Evolutionary conservation across 2,888 invertebrate species (phyloP), one percentile per base, ranked within the genome.

Genomic region (Trachelus stipa): DNA sequence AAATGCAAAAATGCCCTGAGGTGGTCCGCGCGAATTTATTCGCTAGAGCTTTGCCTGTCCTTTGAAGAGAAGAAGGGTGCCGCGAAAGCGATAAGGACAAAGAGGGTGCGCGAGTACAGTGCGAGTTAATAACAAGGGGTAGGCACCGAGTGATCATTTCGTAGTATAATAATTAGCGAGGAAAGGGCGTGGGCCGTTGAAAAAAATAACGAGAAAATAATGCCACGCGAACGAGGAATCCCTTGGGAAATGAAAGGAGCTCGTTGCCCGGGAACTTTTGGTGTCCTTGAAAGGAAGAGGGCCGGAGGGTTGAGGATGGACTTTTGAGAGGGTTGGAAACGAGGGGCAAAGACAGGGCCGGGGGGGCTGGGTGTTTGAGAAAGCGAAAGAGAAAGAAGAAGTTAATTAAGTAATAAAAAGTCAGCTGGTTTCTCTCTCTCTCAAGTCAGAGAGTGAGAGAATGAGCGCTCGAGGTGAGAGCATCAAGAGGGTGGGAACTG

Each of bases 181-280:
- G 84, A 85, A 86, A 83, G 83, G 84, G 85, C 87, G 86, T 81
- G 80, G 80, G 78, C 79, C 82, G 35, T 73, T 81, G 85, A 88
- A 88, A 88, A 88, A 90, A 90, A 89, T 90, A 90, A 90, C 90
- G 90, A 90, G 90, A 87, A 89, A 89, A 90, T 90, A 90, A 90
- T 90, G 90, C 88, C 88, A 83, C 82, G 80, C 80, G 79, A 81
- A 83, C 83, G 82, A 83, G 86, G 85, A 85, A 81, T 82, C 80
- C 81, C 81, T 74, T 81, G 76, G 73, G 76, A 79, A 81, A 78
- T 79, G 79, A 77, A 34, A 23, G 40, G 15, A 76, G 56, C 69
- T n/a, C 34, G 73, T n/a, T 56, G 56, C 56, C 9, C 56, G 56
- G 56, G 69, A 35, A 35, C 35, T 35, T 34, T 15, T 2, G 73